Base-by-base conservation (phyloP, 2,797 vertebrate genomes). In the Semaprochilodus insignis region DNA sequence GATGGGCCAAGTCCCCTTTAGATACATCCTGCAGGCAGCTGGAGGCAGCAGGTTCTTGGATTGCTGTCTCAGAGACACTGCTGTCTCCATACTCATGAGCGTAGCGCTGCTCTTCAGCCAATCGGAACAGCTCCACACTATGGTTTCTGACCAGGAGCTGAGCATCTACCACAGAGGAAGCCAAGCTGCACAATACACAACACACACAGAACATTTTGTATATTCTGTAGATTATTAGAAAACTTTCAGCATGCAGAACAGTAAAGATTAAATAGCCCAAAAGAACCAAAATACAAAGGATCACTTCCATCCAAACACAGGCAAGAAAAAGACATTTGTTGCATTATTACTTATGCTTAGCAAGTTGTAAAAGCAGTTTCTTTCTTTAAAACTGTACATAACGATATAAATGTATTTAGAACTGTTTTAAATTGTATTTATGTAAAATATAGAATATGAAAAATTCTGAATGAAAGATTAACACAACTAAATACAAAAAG, bases 91-190 rank as follows among this genome's bases (percentile, higher is more conserved):
- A 90, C 85, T 99, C 97, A 82, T 98, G 97, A 36, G 91, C 89
- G 16, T 89, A 92, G 81, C 97, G 91, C 84, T 95, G 97, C 57
- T 96, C 92, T 87, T 89, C 87, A 52, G 97, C 96, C 87, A 98
- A 88, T 70, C 89, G 90, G 91, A 97, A 92, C 82, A 94, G 80
- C 79, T 95, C 90, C 40, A 90, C 83, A 77, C 94, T 91, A 88
- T 96, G 96, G 40, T 76, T 84, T 85, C 89, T 94, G 75, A 91
- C 88, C 36, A 77, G 77, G 60, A 93, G 86, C 17, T 90, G 81
- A 77, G 82, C 89, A 23, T 94, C 93, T 87, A 93, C 80, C 0
- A 86, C 25, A 65, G 90, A 93, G 2, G 90, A 88, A 11, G 82
- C 67, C 57, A 92, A 91, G 76, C 93, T 93, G 92, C 55, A 1